These are phyloP conservation scores for Drosophila mettleri DNA, from an alignment of 2,888 invertebrate species.

Conservation along the genomic window DNA sequence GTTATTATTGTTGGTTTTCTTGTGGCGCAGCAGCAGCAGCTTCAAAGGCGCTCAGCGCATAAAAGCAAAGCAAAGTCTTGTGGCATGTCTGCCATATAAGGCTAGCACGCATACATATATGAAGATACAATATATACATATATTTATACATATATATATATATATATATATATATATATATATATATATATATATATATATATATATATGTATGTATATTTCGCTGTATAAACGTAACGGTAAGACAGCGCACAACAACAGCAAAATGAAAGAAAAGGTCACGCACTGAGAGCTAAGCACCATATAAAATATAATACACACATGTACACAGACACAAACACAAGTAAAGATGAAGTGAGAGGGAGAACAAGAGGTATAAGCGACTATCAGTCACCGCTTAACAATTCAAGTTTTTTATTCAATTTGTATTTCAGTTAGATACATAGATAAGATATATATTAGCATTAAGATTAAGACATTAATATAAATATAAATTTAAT, in stretches of 20 bases:
- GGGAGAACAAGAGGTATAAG: not conserved
- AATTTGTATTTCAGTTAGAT: not conserved
- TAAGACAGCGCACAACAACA: constrained; percentile 46
- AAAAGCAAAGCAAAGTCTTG: constrained; percentile 55
- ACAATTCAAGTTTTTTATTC: not conserved
- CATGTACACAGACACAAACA: constrained; percentile 29
- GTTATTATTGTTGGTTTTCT: constrained; percentile 31
- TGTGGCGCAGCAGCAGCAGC: constrained; percentile 35
- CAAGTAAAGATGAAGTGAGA: not conserved
- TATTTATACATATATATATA: too few relatives aligned
- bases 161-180: not conserved
- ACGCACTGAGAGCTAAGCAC: constrained; percentile 79
- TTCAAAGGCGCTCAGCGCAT: constrained; percentile 64
- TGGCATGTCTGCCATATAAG: constrained; percentile 49
- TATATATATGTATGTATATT: not conserved
- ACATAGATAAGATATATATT: too few relatives aligned
- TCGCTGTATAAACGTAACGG: constrained; percentile 20
- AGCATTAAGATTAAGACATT: too few relatives aligned
- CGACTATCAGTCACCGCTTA: constrained; percentile 16
- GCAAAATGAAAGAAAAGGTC: constrained; percentile 76
- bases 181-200: not conserved
- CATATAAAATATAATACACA: constrained; percentile 68
- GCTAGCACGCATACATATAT: constrained; percentile 2
- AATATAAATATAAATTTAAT: too few relatives aligned
- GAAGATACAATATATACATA: too few relatives aligned